Base-by-base conservation (phyloP, 2,888 invertebrate genomes). In the Cataglyphis albicans region DNA sequence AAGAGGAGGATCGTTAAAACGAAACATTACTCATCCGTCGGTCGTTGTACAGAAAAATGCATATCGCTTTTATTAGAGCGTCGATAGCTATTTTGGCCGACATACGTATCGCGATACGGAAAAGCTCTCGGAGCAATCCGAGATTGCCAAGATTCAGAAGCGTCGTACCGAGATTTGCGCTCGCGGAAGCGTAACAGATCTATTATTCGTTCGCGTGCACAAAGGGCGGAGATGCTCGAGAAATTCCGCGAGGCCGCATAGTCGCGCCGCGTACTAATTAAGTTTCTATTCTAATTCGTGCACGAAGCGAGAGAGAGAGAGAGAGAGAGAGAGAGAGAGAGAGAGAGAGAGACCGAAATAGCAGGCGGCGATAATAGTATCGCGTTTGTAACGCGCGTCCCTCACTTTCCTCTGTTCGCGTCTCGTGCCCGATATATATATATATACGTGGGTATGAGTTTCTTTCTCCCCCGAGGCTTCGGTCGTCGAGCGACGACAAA, bases 271-370 rank as follows among this genome's bases (percentile, higher is more conserved):
- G 65, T 12, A 52, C 48, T 68, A 68, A 68, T 68, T 68, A 68
- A 68, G 52, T 52, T 48, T 48, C 68, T 68, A 68, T 68, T 68
- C 48, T 68, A 68, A 68, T 68, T 68, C 68, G 52, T 52, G 68
- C 32, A 32, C 48, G 48, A 48, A 48, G n/a, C 48, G 15, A 44
- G 44, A 44, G 3, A 44, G 15, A 15, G 15, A 44, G 0, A 38
- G 35, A 38, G 15, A 44, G 15, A 44, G 15, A 44, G 15, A 44
- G 48, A 48, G 6, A 48, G 48, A 48, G n/a, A 48, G n/a, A 48
- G 48, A 48, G n/a, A 48, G 48, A 41, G 12, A 41, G 48, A 48
- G 1, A 48, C 48, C 48, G 48, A 48, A 48, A 48, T 48, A 48
- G 48, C 48, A 48, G 48, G 48, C 48, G n/a, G 48, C n/a, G 48